Conservation (phyloP, 2,888 invertebrate genomes). For the Luperina testacea region DNA sequence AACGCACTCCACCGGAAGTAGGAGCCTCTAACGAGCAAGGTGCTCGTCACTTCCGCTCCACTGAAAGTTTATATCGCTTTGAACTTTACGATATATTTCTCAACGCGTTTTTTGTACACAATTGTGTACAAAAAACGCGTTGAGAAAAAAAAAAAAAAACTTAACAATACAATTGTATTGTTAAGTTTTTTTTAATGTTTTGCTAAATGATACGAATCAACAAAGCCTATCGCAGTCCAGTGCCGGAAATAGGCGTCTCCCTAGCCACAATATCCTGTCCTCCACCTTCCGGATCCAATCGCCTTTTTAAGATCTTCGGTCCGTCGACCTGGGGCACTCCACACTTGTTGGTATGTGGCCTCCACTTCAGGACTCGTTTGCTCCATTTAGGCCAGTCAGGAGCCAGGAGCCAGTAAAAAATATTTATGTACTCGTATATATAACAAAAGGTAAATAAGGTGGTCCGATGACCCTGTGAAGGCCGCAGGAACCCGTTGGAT, state of each 20-base stretch:
- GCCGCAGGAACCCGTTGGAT: too few relatives aligned
- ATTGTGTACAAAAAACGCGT: too few relatives aligned
- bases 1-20: conserved; percentile 62
- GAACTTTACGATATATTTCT: conserved; percentile 28
- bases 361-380: not conserved
- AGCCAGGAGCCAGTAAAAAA: too few relatives aligned
- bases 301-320: not conserved
- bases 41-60: conserved; percentile 67
- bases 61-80: conserved; percentile 66
- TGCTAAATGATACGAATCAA: not conserved
- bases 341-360: not conserved
- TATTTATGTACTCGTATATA: too few relatives aligned
- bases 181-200: too few relatives aligned
- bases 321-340: too few relatives aligned
- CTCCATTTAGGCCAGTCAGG: not conserved
- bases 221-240: not conserved
- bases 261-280: not conserved
- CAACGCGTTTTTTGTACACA: conserved; percentile 9
- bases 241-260: not conserved
- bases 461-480: too few relatives aligned
- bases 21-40: conserved; percentile 73
- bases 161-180: conserved; percentile 2
- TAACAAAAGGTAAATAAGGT: too few relatives aligned
- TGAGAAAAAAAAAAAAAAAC: too few relatives aligned
- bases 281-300: not conserved